Evolutionary conservation across 2,113 vertebrate species (phyloP).

Genomic region (Peromyscus maniculatus): DNA sequence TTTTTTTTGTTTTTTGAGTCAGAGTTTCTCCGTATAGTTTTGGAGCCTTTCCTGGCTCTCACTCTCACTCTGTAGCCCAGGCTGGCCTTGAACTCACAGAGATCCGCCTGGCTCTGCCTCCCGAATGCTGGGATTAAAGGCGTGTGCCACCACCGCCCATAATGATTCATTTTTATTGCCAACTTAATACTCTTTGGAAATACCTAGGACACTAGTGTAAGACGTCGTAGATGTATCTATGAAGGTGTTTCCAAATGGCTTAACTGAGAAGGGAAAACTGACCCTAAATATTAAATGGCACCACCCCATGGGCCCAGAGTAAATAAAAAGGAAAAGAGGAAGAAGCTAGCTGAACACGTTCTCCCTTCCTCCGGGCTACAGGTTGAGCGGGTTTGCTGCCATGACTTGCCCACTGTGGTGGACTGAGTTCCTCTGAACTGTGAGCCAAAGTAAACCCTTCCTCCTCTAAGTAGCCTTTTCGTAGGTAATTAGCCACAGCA

Average conservation of each 20-base stretch:
- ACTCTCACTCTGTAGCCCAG: too few relatives aligned
- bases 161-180: background rate
- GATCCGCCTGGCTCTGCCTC: too few relatives aligned
- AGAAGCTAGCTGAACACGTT: background rate
- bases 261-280: background rate
- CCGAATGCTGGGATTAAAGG: too few relatives aligned
- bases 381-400: background rate
- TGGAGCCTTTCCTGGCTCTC: too few relatives aligned
- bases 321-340: background rate
- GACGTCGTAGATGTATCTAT: too few relatives aligned
- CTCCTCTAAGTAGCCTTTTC: background rate
- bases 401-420: background rate
- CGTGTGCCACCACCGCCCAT: too few relatives aligned
- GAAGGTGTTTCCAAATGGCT: background rate
- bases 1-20: too few relatives aligned
- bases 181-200: background rate
- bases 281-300: background rate
- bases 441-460: background rate
- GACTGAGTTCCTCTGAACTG: background rate
- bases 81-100: too few relatives aligned
- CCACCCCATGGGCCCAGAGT: background rate
- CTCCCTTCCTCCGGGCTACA: background rate
- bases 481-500: background rate
- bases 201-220: background rate
- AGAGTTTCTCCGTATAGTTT: too few relatives aligned